These are phyloP conservation scores for Deilephila porcellus DNA, from an alignment of 2,888 invertebrate species.

Conservation along the genomic window DNA sequence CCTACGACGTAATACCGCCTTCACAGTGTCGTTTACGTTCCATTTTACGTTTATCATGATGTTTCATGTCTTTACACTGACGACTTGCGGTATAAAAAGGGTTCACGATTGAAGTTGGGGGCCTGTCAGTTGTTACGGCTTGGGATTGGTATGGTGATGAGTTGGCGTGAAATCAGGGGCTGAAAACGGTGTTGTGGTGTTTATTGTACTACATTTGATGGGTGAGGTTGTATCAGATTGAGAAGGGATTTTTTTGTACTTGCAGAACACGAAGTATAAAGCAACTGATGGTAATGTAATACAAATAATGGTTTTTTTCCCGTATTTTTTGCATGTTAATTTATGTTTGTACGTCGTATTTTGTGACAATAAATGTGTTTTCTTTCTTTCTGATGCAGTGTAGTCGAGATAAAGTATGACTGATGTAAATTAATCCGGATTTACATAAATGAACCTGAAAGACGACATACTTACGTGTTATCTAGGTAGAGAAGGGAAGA, in stretches of 20 bases:
- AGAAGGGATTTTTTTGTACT: neutral
- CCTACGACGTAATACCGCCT: conserved; percentile 28
- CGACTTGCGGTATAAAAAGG: conserved; percentile 12
- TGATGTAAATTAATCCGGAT: no score
- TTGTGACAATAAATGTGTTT: no score
- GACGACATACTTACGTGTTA: no score
- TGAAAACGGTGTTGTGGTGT: neutral
- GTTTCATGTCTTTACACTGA: conserved; percentile 25
- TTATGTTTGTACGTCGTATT: no score
- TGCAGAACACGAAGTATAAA: neutral
- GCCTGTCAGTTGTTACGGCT: neutral
- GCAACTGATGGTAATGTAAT: no score
- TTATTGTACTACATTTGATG: neutral
- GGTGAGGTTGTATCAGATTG: neutral
- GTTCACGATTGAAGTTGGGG: conserved; percentile 13
- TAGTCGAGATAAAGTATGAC: no score
- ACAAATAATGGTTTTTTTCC: no score
- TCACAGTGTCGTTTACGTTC: conserved; percentile 28
- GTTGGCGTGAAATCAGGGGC: no score
- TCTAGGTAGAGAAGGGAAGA: no score
- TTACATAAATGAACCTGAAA: no score
- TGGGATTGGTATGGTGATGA: conserved; percentile 7
- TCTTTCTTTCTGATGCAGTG: no score
- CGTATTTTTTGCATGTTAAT: no score
- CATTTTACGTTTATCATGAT: conserved; percentile 26